Conservation (phyloP, 2,113 vertebrate genomes). For the Hylia prasina region DNA sequence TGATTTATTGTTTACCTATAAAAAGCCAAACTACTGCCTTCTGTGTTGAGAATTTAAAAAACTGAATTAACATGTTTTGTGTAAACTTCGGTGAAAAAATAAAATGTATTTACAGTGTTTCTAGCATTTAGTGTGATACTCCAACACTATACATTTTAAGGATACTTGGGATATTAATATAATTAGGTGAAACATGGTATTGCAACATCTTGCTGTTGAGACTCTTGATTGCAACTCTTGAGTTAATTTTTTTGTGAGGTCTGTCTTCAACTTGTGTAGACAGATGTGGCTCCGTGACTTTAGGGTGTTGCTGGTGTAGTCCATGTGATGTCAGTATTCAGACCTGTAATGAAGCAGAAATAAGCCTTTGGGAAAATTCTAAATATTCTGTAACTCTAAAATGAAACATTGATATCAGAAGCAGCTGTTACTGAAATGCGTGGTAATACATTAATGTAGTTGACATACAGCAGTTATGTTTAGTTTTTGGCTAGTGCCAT, state of each 20-base stretch:
- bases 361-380: neutral
- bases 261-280: neutral
- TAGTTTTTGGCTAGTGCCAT: neutral
- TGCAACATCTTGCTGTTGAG: neutral
- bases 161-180: neutral
- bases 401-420: neutral
- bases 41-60: conserved; percentile 17
- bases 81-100: conserved; percentile 30
- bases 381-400: neutral
- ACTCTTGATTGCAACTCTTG: neutral
- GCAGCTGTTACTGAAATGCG: neutral
- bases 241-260: neutral
- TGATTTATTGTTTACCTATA: conserved; percentile 53
- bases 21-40: conserved; percentile 37
- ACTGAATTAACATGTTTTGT: conserved; percentile 30
- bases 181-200: neutral
- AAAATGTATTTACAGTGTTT: conserved; percentile 14
- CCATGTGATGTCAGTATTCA: neutral
- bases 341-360: neutral
- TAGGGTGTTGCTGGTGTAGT: neutral
- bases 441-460: neutral
- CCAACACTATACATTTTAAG: neutral
- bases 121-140: neutral
- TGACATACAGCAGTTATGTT: neutral
- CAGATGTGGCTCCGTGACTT: neutral